A percentile compares a stretch with the other conserved stretches of the same genome.
These are phyloP conservation scores for Cryptosula pallasiana DNA, from an alignment of 2,888 invertebrate genomes.

Conservation along the genomic window DNA sequence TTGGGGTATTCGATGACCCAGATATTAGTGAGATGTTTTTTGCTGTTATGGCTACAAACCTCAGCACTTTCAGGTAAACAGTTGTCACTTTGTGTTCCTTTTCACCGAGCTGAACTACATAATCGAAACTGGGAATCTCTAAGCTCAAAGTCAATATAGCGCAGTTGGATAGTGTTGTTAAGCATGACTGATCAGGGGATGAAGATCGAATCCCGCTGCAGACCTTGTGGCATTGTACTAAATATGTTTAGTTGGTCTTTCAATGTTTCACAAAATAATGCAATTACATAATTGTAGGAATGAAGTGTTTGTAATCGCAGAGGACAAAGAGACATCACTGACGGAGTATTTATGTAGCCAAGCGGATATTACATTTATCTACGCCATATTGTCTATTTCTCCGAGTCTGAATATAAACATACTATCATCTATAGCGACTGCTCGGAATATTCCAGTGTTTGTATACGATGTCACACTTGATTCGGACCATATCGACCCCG, in stretches of 20 bases:
- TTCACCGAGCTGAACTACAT: too few species aligned
- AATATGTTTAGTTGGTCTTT: too few species aligned
- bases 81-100: too few species aligned
- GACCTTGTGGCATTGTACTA: too few species aligned
- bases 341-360: background rate
- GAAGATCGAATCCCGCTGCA: too few species aligned
- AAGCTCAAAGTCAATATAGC: too few species aligned
- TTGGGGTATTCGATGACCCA: background rate
- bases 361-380: background rate
- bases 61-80: too few species aligned
- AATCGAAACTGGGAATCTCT: too few species aligned
- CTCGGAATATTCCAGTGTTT: background rate
- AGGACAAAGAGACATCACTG: background rate
- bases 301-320: background rate
- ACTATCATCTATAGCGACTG: background rate
- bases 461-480: background rate
- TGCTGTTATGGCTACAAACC: too few species aligned
- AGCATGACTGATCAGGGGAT: too few species aligned
- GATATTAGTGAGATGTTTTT: background rate
- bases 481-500: too few species aligned
- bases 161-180: too few species aligned
- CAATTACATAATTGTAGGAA: background rate
- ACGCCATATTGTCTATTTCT: background rate
- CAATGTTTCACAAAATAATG: background rate
- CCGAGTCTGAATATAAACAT: background rate